Percentiles rank a stretch among this genome's conserved stretches.
Evolutionary conservation across 2,888 invertebrate genomes (phyloP).

Genomic region (Nyleta sp.): DNA sequence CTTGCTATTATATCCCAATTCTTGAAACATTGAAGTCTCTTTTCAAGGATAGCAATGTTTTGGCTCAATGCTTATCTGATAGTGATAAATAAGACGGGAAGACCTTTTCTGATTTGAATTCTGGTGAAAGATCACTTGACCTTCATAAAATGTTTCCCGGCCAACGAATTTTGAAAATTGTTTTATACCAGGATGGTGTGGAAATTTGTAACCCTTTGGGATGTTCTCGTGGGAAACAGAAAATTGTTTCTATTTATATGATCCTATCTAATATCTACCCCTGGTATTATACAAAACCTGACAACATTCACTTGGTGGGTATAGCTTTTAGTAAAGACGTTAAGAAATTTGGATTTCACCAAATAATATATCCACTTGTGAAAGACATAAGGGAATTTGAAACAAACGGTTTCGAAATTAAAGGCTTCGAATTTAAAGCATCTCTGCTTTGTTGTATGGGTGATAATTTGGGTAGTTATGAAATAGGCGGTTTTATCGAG

Average conservation of each 20-base stretch:
- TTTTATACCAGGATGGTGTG: conserved; percentile 30
- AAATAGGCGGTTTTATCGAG: conserved; percentile 64
- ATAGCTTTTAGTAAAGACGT: conserved; percentile 28
- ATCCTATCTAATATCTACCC: conserved; percentile 23
- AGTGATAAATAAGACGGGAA: conserved; percentile 14
- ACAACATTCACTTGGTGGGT: conserved; percentile 35
- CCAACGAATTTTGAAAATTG: conserved; percentile 19
- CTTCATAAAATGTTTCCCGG: conserved; percentile 22
- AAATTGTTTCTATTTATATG: conserved; percentile 30
- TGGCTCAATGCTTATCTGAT: conserved; percentile 21
- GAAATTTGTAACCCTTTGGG: conserved; percentile 37
- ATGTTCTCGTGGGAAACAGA: conserved; percentile 28
- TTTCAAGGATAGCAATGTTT: conserved; percentile 18
- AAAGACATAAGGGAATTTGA: background rate
- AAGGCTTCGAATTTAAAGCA: conserved; percentile 3
- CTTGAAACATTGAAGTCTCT: conserved; percentile 25
- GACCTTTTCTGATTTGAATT: conserved; percentile 23
- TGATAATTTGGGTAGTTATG: conserved; percentile 39
- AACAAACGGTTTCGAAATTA: conserved; percentile 27
- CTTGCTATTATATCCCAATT: conserved; percentile 24
- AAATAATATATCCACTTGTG: conserved; percentile 1
- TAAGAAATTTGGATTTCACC: conserved; percentile 31
- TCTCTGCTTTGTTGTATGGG: conserved; percentile 15
- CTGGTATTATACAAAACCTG: conserved; percentile 29
- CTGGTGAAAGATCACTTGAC: conserved; percentile 17